Evolutionary conservation across 2,113 vertebrate species (phyloP), one percentile per base, ranked within the genome.

Genomic region (Chrysochloris asiatica): DNA sequence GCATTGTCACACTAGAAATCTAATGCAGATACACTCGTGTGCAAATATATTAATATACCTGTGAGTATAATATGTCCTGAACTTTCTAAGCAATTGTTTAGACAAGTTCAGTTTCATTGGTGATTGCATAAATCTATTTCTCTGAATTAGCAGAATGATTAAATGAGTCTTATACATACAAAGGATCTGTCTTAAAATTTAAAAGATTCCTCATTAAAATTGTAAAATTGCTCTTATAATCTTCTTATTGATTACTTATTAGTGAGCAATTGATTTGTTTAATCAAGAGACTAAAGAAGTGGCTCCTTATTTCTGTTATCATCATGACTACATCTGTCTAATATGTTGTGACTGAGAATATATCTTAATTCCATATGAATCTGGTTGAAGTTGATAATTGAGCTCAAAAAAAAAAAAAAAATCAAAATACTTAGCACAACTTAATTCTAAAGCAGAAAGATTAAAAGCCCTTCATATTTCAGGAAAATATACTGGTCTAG

Each of bases 381-480:
- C 8, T 76, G 12, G 9, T 13, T 75, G 22, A 92, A 83, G 24
- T 48, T 71, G 47, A 73, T 8, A 61, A 6, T 50, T 48, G 33
- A 76, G 76, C 17, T 88, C 65, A 86, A 50, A 63, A 17, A 50
- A 63, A 17, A 73, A 75, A 1, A 73, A 17, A 83, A 30, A 73
- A 63, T 52, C 38, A 33, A 30, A 63, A 63, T 61, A 59, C 9
- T 59, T 59, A 59, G 6, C 21, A 65, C 43, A 38, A 63, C 4
- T 10, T 65, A 71, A 56, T 54, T 59, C 67, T 76, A 82, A 95
- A 83, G 16, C 78, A 79, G n/a, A 54, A 89, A 93, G 10, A n/a
- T 9, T 90, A 8, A 56, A 88, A 90, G 22, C 19, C 4, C 7
- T 78, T 86, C 36, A 41, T 65, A 6, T 80, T 86, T 85, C 77